Base-by-base conservation (phyloP, 2,888 invertebrate genomes). In the Nomada ferruginata region DNA sequence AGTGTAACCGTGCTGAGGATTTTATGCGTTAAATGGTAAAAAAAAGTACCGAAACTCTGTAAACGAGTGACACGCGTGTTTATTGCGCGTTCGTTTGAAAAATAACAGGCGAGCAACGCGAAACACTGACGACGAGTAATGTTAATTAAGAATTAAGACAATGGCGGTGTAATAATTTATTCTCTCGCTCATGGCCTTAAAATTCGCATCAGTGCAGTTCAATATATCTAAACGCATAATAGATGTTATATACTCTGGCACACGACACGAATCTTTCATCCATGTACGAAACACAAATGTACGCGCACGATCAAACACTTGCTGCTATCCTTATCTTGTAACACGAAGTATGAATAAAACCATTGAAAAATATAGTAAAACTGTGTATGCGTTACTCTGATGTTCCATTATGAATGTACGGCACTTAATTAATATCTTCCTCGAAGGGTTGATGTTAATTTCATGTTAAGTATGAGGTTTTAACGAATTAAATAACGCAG, bases 241-340 rank as follows among this genome's bases (percentile, higher is more conserved):
- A 36, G 36, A 7, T 47, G 13, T 47, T 15, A 47, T 52, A 74
- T 68, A 84, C 78, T 76, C 60, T 50, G 77, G 53, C 79, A 81
- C 72, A 83, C 63, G 72, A 74, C 75, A 68, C 44, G 63, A 59
- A 79, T 72, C 65, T 78, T 64, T 70, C 78, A 77, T 80, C 68
- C 78, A 71, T 47, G 61, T 59, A 66, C 64, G 79, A 81, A 82
- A 86, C 79, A 82, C 64, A 88, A 88, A 86, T 86, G 89, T 90
- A 91, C 91, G 87, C 89, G 89, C 90, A 89, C 91, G 89, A 90
- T 90, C 85, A 85, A 90, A 89, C 89, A 90, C 90, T 91, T 90
- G 91, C 90, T 90, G 88, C 88, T 91, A 91, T 90, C 90, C 90
- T 92, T 91, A 90, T 89, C 85, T 91, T 92, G 92, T 92, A 92